These are phyloP conservation scores for Microcebus lehilahytsara DNA, from an alignment of 2,113 vertebrate genomes.

Conservation along the genomic window DNA sequence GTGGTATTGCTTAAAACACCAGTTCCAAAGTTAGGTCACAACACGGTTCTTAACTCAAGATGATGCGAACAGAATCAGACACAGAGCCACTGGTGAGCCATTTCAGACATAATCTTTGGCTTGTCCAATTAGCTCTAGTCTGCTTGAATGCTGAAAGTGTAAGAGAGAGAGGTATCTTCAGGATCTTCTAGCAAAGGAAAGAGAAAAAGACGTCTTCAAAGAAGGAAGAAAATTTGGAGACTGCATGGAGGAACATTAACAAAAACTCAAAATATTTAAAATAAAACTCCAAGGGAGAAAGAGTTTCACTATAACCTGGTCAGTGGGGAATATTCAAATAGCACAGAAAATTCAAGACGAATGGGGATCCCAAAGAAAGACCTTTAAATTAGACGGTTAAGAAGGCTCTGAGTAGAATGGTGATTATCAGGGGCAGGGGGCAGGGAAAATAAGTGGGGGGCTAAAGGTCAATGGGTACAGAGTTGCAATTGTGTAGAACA, in stretches of 20 bases:
- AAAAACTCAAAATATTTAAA: conserved; percentile 24
- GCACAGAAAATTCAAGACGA: conserved; percentile 14
- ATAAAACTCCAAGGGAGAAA: background rate
- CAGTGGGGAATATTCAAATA: background rate
- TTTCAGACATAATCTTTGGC: background rate
- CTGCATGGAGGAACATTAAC: background rate
- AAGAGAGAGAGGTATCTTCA: background rate
- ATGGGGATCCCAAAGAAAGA: background rate
- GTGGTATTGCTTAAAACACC: background rate
- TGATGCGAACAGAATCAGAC: background rate
- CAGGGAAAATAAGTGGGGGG: background rate
- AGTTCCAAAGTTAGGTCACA: background rate
- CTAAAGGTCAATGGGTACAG: background rate
- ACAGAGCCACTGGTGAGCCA: background rate
- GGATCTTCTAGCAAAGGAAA: background rate
- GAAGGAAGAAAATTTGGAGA: background rate
- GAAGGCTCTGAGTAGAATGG: background rate
- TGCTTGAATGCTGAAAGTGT: background rate
- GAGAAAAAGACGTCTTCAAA: background rate
- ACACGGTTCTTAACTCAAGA: background rate
- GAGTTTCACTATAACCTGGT: background rate
- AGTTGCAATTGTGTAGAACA: background rate
- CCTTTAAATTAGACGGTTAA: background rate
- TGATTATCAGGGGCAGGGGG: fast-evolving
- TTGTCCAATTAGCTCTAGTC: background rate